Conservation (phyloP, 2,797 vertebrate species). For the Pantherophis alleghaniensis region DNA sequence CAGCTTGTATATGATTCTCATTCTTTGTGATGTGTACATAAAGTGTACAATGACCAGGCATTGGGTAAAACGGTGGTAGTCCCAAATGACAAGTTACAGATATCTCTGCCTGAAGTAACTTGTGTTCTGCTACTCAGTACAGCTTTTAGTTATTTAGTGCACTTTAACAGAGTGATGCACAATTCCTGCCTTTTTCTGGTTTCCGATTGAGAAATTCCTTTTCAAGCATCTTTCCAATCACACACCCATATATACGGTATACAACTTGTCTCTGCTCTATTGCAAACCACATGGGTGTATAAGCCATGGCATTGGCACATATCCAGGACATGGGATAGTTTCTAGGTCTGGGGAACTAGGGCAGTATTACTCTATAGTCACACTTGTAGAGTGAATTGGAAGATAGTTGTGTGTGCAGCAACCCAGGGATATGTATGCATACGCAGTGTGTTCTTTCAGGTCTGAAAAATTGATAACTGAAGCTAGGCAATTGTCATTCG, state of each 20-base stretch:
- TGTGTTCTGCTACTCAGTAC: neutral
- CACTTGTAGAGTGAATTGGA: neutral
- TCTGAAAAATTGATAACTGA: neutral
- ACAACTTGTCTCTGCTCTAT: neutral
- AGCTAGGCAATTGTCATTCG: neutral
- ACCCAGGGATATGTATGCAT: slow-evolving; percentile 1
- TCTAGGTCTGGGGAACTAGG: neutral
- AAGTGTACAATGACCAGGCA: neutral
- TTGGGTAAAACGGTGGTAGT: neutral
- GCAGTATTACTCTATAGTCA: neutral
- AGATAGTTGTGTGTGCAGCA: slow-evolving; percentile 10
- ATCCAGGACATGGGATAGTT: slow-evolving; percentile 6
- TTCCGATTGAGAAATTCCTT: neutral
- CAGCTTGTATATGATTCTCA: neutral
- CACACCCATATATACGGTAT: neutral
- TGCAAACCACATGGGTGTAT: slow-evolving; percentile 2
- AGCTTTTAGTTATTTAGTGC: neutral
- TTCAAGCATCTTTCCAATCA: neutral
- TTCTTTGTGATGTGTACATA: neutral
- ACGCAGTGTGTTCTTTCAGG: neutral
- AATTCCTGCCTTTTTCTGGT: neutral
- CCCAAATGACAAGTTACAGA: neutral
- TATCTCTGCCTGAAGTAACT: neutral
- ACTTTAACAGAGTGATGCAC: neutral
- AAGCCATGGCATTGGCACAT: neutral